These are phyloP conservation scores for Heliconius sara DNA, from an alignment of 2,888 invertebrate genomes.

Conservation along the genomic window DNA sequence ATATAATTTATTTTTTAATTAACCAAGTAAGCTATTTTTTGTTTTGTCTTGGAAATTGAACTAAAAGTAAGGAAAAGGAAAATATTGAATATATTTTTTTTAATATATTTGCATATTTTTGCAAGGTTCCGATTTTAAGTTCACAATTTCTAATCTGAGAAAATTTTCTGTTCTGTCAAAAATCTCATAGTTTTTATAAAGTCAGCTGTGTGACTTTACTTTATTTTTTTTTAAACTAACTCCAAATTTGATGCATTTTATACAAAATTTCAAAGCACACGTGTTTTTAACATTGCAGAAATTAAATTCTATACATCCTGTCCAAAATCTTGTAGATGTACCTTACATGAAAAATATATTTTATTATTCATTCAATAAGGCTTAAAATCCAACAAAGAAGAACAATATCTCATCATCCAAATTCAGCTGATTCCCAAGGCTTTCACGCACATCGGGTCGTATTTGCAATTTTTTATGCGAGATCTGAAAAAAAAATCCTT, in stretches of 20 bases:
- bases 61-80: too few relatives aligned
- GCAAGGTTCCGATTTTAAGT: not conserved
- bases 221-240: not conserved
- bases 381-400: slow-evolving; percentile 46
- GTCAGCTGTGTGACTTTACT: not conserved
- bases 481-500: slow-evolving; percentile 59
- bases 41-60: too few relatives aligned
- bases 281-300: slow-evolving; percentile 29
- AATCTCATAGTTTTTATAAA: not conserved
- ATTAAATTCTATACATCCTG: slow-evolving; percentile 28
- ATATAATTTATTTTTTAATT: too few relatives aligned
- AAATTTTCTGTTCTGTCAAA: not conserved
- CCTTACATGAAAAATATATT: slow-evolving; percentile 20
- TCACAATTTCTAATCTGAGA: not conserved
- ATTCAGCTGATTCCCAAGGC: slow-evolving; percentile 76
- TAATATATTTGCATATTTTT: too few relatives aligned
- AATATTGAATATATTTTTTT: too few relatives aligned
- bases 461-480: slow-evolving; percentile 68
- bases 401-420: not conserved
- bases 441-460: slow-evolving; percentile 64
- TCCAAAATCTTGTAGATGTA: not conserved
- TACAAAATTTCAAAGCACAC: slow-evolving; percentile 21
- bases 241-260: not conserved
- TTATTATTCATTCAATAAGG: slow-evolving; percentile 35
- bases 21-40: too few relatives aligned